These are phyloP conservation scores for Acanthosepion esculentum DNA, from an alignment of 2,888 invertebrate species.

Conservation along the genomic window DNA sequence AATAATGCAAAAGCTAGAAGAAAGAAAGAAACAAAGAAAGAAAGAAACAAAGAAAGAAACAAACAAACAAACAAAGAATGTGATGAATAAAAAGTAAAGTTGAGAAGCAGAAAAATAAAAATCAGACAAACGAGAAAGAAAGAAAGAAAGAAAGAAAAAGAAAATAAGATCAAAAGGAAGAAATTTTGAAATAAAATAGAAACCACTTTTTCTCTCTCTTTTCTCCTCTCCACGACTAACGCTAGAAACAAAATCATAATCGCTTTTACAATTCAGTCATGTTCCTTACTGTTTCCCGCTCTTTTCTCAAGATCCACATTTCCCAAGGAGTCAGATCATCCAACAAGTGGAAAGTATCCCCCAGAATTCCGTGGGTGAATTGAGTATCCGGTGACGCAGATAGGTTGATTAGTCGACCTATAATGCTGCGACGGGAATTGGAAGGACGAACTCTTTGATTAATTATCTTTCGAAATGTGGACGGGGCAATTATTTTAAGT, in stretches of 20 bases:
- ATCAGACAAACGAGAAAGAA: background rate
- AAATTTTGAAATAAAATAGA: background rate
- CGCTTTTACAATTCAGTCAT: background rate
- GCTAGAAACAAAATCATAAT: background rate
- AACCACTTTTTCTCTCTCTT: no score
- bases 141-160: background rate
- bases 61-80: background rate
- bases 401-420: slow-evolving; percentile 33
- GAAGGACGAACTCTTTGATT: background rate
- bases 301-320: background rate
- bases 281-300: background rate
- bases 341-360: background rate
- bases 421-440: background rate
- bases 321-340: background rate
- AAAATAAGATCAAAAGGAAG: background rate
- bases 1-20: background rate
- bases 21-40: background rate
- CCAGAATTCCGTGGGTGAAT: slow-evolving; percentile 21
- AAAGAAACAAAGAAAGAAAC: background rate
- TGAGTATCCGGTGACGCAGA: slow-evolving; percentile 33
- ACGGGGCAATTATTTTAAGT: background rate
- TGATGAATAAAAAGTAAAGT: background rate
- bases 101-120: background rate
- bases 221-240: background rate
- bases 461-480: background rate